phyloP scores from a whole-genome alignment of 2,888 invertebrate species.

The Melolontha melolontha region DNA sequence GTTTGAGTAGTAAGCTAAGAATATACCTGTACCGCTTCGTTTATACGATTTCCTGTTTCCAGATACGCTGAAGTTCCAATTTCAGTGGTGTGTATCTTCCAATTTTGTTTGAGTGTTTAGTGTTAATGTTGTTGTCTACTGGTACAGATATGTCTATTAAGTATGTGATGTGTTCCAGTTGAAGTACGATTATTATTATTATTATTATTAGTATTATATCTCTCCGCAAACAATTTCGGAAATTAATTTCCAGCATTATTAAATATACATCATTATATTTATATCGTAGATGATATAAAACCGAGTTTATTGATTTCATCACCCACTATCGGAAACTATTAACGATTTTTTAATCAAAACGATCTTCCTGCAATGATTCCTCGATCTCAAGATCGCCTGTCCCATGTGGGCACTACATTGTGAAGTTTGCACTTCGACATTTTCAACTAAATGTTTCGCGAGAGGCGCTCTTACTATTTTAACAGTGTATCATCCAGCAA shows the following conservation, averaged over 20 bases:
- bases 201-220: no score
- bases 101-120: no score
- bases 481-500: constrained; percentile 23
- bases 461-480: constrained; percentile 9
- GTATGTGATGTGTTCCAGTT: no score
- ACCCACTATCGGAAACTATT: constrained; percentile 27
- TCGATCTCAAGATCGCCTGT: not conserved
- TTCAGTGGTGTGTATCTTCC: no score
- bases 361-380: constrained; percentile 17
- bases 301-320: constrained; percentile 3
- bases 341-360: constrained; percentile 22
- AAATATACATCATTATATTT: not conserved
- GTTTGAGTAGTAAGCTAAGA: no score
- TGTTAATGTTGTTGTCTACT: no score
- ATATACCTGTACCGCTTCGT: no score
- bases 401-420: constrained; percentile 12
- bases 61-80: no score
- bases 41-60: no score
- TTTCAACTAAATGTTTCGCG: not conserved
- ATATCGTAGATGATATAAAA: not conserved
- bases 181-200: no score
- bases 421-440: constrained; percentile 5
- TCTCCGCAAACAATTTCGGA: no score
- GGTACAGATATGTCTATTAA: no score
- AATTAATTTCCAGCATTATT: not conserved